These are phyloP conservation scores for Parasteatoda tepidariorum DNA, from an alignment of 1,140 invertebrate species.

Conservation along the genomic window DNA sequence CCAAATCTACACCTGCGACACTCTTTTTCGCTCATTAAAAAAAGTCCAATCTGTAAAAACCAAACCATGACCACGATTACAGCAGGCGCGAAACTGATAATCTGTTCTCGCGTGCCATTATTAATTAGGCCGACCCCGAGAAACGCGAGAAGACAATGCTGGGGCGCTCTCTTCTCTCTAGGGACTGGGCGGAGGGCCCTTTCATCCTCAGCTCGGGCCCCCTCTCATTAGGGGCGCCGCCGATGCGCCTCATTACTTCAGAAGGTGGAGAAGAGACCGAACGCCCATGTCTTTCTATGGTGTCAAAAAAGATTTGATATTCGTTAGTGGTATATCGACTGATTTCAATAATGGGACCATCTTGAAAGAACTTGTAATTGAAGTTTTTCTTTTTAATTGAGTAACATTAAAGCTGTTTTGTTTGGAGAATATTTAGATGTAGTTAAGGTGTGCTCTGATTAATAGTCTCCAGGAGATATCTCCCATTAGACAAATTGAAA, in stretches of 20 bases:
- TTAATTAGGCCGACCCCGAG: slow-evolving; percentile 37
- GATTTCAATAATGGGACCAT: background rate
- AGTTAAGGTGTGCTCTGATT: too few relatives aligned
- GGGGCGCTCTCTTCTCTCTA: background rate
- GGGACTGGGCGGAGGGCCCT: slow-evolving; percentile 45
- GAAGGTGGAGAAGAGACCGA: slow-evolving; percentile 6
- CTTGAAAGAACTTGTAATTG: too few relatives aligned
- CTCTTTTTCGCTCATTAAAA: too few relatives aligned
- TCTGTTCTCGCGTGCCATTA: slow-evolving; percentile 48
- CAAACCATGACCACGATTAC: slow-evolving; percentile 33
- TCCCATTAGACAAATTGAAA: too few relatives aligned
- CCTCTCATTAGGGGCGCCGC: slow-evolving; percentile 49
- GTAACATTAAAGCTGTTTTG: too few relatives aligned
- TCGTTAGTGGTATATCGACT: background rate
- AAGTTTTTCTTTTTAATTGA: too few relatives aligned
- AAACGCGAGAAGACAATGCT: slow-evolving; percentile 43
- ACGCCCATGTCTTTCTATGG: background rate
- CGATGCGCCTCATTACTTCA: slow-evolving; percentile 49
- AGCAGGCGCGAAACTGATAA: slow-evolving; percentile 39
- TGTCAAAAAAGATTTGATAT: background rate
- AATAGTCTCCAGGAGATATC: too few relatives aligned
- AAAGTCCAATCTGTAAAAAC: slow-evolving; percentile 26
- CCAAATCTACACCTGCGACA: too few relatives aligned
- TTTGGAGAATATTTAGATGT: too few relatives aligned
- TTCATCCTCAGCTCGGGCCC: slow-evolving; percentile 41